These are phyloP conservation scores for Lichenostomus cassidix DNA, from an alignment of 2,113 vertebrate genomes.

Conservation along the genomic window DNA sequence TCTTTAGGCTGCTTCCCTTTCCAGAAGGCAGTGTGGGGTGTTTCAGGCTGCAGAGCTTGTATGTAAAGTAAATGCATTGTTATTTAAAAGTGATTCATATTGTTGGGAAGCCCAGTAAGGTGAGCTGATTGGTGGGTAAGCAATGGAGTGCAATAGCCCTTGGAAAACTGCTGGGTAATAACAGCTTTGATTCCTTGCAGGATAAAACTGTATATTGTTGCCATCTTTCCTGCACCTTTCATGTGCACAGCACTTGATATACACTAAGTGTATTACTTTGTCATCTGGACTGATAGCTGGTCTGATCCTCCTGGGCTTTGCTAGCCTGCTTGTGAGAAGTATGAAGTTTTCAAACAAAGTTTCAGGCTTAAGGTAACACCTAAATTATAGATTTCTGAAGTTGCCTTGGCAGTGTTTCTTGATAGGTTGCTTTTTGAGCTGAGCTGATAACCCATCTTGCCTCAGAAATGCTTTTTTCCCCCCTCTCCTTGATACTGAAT, in stretches of 20 bases:
- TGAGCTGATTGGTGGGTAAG: slow-evolving; percentile 32
- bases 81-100: slow-evolving; percentile 47
- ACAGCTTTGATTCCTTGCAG: slow-evolving; percentile 32
- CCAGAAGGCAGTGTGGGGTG: not conserved
- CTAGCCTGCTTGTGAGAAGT: slow-evolving; percentile 28
- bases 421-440: slow-evolving; percentile 23
- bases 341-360: slow-evolving; percentile 60
- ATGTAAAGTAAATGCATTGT: slow-evolving; percentile 38
- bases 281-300: slow-evolving; percentile 45
- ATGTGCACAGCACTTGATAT: not conserved
- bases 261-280: slow-evolving; percentile 34
- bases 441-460: slow-evolving; percentile 35
- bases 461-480: not conserved
- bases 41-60: slow-evolving; percentile 1
- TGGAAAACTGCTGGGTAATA: slow-evolving; percentile 33
- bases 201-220: slow-evolving; percentile 7
- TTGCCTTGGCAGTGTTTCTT: not conserved
- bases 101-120: not conserved
- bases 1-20: not conserved
- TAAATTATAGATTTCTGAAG: slow-evolving; percentile 40
- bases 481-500: not conserved
- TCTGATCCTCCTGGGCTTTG: slow-evolving; percentile 38
- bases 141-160: slow-evolving; percentile 17
- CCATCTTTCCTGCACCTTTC: slow-evolving; percentile 8
- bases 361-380: slow-evolving; percentile 41